Evolutionary conservation across 1,140 invertebrate genomes (phyloP).

Genomic region (Tetranychus cinnabarinus): DNA sequence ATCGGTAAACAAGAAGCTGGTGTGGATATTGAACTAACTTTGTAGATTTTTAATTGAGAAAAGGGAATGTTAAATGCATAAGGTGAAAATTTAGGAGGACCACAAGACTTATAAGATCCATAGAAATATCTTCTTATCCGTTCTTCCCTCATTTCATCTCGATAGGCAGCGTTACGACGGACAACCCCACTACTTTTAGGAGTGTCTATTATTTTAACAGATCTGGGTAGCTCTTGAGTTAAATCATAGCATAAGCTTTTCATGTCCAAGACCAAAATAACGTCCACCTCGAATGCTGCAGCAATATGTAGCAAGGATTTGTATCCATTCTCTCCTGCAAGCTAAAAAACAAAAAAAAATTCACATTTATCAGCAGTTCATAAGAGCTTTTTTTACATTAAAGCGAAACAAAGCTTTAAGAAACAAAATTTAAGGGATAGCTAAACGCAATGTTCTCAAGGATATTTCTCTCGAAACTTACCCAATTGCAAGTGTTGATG

Average conservation of each 20-base stretch:
- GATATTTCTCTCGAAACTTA: slow-evolving; percentile 20
- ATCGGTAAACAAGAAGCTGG: slow-evolving; percentile 85
- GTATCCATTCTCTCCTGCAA: slow-evolving; percentile 29
- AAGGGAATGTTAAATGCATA: slow-evolving; percentile 74
- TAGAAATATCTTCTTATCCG: slow-evolving; percentile 87
- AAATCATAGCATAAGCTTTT: slow-evolving; percentile 86
- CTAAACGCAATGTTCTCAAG: neutral
- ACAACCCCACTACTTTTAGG: slow-evolving; percentile 93
- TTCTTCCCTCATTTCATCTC: slow-evolving; percentile 48
- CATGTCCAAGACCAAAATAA: slow-evolving; percentile 87
- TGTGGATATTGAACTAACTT: slow-evolving; percentile 46
- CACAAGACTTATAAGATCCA: slow-evolving; percentile 43
- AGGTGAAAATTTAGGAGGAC: slow-evolving; percentile 56
- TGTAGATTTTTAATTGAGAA: slow-evolving; percentile 64
- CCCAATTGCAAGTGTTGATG: slow-evolving; percentile 95
- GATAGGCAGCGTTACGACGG: slow-evolving; percentile 42
- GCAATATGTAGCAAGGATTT: slow-evolving; percentile 41
- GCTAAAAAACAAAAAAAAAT: neutral
- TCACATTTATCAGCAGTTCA: no score
- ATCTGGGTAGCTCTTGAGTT: slow-evolving; percentile 67
- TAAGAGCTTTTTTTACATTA: no score
- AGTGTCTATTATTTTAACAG: slow-evolving; percentile 73
- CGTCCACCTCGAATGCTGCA: slow-evolving; percentile 78
- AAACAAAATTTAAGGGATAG: neutral
- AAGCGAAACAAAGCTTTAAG: neutral